Evolutionary conservation across 2,888 invertebrate genomes (phyloP), one percentile per base, ranked within the genome.

Genomic region (Entomobrya multifasciata): DNA sequence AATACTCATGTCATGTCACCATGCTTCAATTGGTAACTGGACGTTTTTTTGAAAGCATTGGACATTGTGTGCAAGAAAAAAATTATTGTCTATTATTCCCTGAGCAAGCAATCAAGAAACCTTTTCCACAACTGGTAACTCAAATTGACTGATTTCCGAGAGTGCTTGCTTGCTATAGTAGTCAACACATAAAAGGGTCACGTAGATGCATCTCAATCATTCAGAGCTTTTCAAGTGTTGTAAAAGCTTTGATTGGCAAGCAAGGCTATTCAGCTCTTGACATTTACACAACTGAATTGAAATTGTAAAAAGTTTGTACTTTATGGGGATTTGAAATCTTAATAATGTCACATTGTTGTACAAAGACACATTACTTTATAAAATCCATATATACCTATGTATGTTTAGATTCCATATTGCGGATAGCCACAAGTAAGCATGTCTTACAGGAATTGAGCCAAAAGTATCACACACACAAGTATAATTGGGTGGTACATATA

Each of bases 201-300:
- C 49, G 74, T 44, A 77, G 83, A 83, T 83, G 65, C 55, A 67
- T 84, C 84, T 84, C 84, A 84, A 84, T 84, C 84, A 84, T 77
- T 84, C 77, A 77, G 62, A 77, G 67, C 65, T 84, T 84, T 84
- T 84, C 84, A 77, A 65, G 67, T 44, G 67, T 20, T 55, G 27
- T 15, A 30, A n/a, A 30, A 22, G 25, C 27, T 76, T 77, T 84
- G 84, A 84, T 84, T 84, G 84, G 84, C 84, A 84, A 77, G 77
- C 67, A 84, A 77, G 84, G 77, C 77, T 84, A 77, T 77, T 83
- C 76, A 52, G 17, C 44, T 65, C 70, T 81, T 70, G 70, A 55
- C 81, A 70, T 22, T 81, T 67, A 44, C 17, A 52, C n/a, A 67
- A 65, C 30, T 4, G 49, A n/a, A 49, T 41, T 41, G 22, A n/a